phyloP scores from a whole-genome alignment of 2,888 invertebrate species.

The Hirtodrosophila duncani region DNA sequence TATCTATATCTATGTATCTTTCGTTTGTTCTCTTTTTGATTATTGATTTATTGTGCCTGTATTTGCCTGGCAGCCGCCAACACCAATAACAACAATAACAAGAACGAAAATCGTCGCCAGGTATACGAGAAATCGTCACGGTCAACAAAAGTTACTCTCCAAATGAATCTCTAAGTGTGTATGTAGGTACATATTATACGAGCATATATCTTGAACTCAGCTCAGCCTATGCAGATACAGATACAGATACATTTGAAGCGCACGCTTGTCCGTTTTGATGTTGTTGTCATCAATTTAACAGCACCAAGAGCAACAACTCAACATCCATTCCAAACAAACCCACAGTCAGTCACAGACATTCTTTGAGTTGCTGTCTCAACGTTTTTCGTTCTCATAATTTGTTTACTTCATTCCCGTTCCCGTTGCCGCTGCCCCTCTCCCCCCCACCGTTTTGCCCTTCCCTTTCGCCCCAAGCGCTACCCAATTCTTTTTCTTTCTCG shows the following conservation, averaged over 20 bases:
- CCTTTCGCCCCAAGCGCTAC: slow-evolving; percentile 7
- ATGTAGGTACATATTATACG: no score
- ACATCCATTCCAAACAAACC: no score
- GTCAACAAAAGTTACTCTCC: slow-evolving; percentile 41
- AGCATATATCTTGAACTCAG: background rate
- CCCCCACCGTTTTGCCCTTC: slow-evolving; percentile 3
- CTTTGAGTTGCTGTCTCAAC: slow-evolving; percentile 52
- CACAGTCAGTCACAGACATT: slow-evolving; percentile 59
- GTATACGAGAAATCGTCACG: slow-evolving; percentile 66
- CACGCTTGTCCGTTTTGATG: slow-evolving; percentile 70
- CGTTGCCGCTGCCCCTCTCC: slow-evolving; percentile 1
- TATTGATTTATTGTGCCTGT: slow-evolving; percentile 65
- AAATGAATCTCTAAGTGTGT: slow-evolving; percentile 42
- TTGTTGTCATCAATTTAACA: slow-evolving; percentile 71
- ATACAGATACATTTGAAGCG: slow-evolving; percentile 69
- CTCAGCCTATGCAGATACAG: slow-evolving; percentile 63
- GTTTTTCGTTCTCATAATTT: slow-evolving; percentile 68
- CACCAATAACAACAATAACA: background rate
- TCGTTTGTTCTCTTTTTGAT: slow-evolving; percentile 49
- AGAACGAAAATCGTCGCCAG: slow-evolving; percentile 55
- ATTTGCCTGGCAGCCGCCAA: no score
- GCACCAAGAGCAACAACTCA: slow-evolving; percentile 37
- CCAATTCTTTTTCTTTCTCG: slow-evolving; percentile 41
- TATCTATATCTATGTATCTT: slow-evolving; percentile 15
- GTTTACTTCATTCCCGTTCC: slow-evolving; percentile 44